These are phyloP conservation scores for Drosophila sordidula DNA, from an alignment of 2,888 invertebrate genomes.

Conservation along the genomic window DNA sequence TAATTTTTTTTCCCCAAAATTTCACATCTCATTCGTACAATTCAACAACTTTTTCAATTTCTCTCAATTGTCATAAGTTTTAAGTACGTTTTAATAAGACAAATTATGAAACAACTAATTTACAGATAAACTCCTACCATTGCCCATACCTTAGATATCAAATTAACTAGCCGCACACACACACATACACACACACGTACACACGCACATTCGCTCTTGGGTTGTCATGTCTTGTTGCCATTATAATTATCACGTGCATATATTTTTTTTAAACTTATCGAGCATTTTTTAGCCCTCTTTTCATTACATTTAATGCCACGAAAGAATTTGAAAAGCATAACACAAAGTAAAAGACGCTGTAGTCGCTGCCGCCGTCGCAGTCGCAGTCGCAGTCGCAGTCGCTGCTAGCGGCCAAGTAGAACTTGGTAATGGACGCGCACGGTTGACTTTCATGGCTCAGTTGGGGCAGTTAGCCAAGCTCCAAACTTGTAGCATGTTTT, in stretches of 20 bases:
- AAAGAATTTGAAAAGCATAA: slow-evolving; percentile 79
- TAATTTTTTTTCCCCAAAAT: neutral
- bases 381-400: slow-evolving; percentile 30
- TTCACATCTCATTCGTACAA: slow-evolving; percentile 4
- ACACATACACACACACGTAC: slow-evolving; percentile 3
- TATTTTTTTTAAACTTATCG: slow-evolving; percentile 55
- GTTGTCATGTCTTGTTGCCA: slow-evolving; percentile 67
- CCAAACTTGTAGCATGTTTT: slow-evolving; percentile 71
- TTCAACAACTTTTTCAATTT: slow-evolving; percentile 8
- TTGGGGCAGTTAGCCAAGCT: slow-evolving; percentile 75
- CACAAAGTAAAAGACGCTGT: slow-evolving; percentile 45
- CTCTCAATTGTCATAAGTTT: slow-evolving; percentile 24
- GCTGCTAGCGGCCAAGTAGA: slow-evolving; percentile 63
- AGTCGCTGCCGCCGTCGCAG: neutral
- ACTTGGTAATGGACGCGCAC: slow-evolving; percentile 73
- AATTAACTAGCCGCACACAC: slow-evolving; percentile 14
- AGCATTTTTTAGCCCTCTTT: slow-evolving; percentile 75
- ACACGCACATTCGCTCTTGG: slow-evolving; percentile 21
- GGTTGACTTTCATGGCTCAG: slow-evolving; percentile 83
- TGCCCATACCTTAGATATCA: slow-evolving; percentile 12
- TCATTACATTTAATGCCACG: slow-evolving; percentile 78
- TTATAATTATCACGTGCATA: slow-evolving; percentile 76
- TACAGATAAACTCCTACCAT: slow-evolving; percentile 40
- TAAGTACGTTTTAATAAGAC: slow-evolving; percentile 43
- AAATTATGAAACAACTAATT: slow-evolving; percentile 53